Base-by-base conservation (phyloP, 23 tunicate genomes). In the Oikopleura vanhoeffeni region DNA sequence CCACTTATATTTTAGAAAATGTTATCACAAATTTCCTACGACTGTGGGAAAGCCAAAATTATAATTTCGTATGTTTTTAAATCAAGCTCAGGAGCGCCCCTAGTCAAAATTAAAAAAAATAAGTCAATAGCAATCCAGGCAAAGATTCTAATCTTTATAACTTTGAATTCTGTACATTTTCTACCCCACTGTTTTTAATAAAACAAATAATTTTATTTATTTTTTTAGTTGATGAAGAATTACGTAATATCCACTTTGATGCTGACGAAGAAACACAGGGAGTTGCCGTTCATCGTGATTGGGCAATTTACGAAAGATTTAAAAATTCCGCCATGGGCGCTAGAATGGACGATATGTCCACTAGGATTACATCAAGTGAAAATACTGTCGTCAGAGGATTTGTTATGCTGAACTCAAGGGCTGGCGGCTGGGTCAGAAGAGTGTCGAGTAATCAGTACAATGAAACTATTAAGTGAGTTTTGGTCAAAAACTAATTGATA, bases 401-500 rank as follows among this genome's bases (percentile, higher is more conserved):
- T 30, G 79, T 30, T 71, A 71, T 71, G 27, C 79, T 71, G 4
- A 30, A 30, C 3, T 2, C 3, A 2, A 28, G 79, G 38, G 35
- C 38, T 28, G 79, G 38, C 35, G 79, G 38, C 2, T 13, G 27
- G 79, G 35, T 28, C 36, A 28, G 79, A 28, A 28, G 35, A 28
- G 3, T 71, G 27, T 13, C 79, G 2, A 13, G 36, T 18, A 71
- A 71, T 38, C 27, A 30, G 3, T 71, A 71, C 32, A 71, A 71
- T 71, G 79, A 71, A 18, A 32, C 79, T 18, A 71, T 71, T 38
- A 71, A 28, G 79, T 71, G 32, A 71, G 79, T 71, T n/a, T n/a
- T n/a, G n/a, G n/a, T n/a, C n/a, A n/a, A n/a, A n/a, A n/a, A n/a
- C n/a, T n/a, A n/a, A n/a, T n/a, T n/a, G n/a, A n/a, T n/a, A n/a